A percentile compares a stretch with the other conserved stretches of the same genome.
phyloP scores from a whole-genome alignment of 2,888 invertebrate species.

The Diadegma fenestrale region DNA sequence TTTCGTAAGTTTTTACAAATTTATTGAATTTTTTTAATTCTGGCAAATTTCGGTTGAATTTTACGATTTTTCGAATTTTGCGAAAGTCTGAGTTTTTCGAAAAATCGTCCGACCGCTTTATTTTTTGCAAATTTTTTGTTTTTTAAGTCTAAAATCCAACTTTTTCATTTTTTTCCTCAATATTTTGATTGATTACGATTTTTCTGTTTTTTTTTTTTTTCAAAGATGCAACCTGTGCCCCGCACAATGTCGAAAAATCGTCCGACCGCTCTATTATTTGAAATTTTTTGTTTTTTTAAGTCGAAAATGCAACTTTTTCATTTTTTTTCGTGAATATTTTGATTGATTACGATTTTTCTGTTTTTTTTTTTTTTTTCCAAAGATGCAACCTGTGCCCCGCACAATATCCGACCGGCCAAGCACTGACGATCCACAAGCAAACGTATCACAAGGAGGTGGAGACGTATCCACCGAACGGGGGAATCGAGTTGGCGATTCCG shows the following conservation, averaged over 20 bases:
- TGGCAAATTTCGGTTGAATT: too few relatives aligned
- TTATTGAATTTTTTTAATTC: too few relatives aligned
- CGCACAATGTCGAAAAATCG: too few relatives aligned
- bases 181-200: too few relatives aligned
- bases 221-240: constrained; percentile 90
- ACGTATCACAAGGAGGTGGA: constrained; percentile 87
- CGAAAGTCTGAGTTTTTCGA: too few relatives aligned
- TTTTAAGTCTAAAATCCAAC: too few relatives aligned
- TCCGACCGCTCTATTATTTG: too few relatives aligned
- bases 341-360: not conserved
- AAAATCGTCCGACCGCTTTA: too few relatives aligned
- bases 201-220: not conserved
- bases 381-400: constrained; percentile 91
- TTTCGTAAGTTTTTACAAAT: too few relatives aligned
- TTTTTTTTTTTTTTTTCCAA: not conserved
- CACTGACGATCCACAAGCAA: constrained; percentile 88
- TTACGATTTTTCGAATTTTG: too few relatives aligned
- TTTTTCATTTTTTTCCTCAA: not conserved
- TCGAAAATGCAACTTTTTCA: not conserved
- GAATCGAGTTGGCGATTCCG: constrained; percentile 89
- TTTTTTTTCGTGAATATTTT: not conserved
- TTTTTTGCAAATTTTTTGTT: too few relatives aligned
- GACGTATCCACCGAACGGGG: constrained; percentile 78
- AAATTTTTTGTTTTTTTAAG: not conserved
- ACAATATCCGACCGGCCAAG: constrained; percentile 89